Evolutionary conservation across 2,797 vertebrate genomes (phyloP), one percentile per base, ranked within the genome.

Genomic region (Eleutherodactylus coqui): DNA sequence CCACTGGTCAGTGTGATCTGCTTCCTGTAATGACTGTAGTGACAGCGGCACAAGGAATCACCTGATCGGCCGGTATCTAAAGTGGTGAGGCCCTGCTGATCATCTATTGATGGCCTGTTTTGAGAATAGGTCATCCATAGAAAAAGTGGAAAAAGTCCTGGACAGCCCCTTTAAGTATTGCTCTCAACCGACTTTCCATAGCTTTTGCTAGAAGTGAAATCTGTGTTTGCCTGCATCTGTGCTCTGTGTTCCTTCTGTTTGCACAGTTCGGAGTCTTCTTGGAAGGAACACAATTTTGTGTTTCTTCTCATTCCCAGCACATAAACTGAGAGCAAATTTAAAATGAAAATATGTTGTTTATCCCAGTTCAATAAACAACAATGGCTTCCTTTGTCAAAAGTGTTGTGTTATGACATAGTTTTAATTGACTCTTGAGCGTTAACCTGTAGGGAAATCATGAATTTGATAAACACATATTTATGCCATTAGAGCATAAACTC

Each of bases 301-400:
- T 70, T 38, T 14, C 17, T 85, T 76, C 55, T 82, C 55, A 87
- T 84, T 79, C 86, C 45, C 77, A 16, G 55, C 82, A 81, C 67
- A 87, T 81, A 55, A 43, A 80, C 76, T 24, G 69, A 34, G 53
- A 87, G 69, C 55, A 80, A 87, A 75, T 87, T 21, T 67, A 49
- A 87, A 87, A 64, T 84, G 82, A 87, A 87, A 87, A 87, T 87
- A 84, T 69, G 77, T 87, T 87, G 82, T 87, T 87, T 87, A 87
- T 84, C 76, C 45, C 77, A 80, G 55, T 84, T 87, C 82, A 87
- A 80, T 84, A 84, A 87, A 87, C 86, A 84, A 87, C 86, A 87
- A 87, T 87, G 82, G 55, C 76, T 84, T 60, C 77, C 82, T 84
- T 87, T 87, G 86, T 87, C 82, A 84, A 80, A 84, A 80, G 77